Evolutionary conservation across 1,140 invertebrate species (phyloP), one percentile per base, ranked within the genome.

Genomic region (Reticulitermes speratus): DNA sequence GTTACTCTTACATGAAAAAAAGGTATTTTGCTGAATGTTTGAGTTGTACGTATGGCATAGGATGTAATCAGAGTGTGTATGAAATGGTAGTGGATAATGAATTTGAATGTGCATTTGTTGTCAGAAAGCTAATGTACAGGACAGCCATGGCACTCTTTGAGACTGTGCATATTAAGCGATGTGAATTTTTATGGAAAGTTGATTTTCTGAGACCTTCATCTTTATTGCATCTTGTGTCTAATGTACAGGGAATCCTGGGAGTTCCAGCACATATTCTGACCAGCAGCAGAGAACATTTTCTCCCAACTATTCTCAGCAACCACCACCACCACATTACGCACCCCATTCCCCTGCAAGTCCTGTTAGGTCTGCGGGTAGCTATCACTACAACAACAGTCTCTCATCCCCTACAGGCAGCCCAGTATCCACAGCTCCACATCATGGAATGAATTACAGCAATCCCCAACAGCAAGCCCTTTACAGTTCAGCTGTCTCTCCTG

Each of bases 371-470:
- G 65, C 25, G 7, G n/a, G 65, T 75, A 75, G 65, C 65, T 75
- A 75, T 75, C 65, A 75, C 65, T 75, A 75, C 65, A 75, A 9
- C n/a, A 75, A 30, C n/a, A 0, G n/a, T 75, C 65, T 75, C 25
- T 75, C 65, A n/a, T 75, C 65, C n/a, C 65, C 65, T n/a, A 11
- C 65, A 11, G 65, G 7, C 14, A 14, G 65, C 65, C 65, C 25
- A 30, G 65, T 75, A 25, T 30, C 65, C 0, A 65, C 82, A 30
- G 19, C 83, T 44, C 30, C 9, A 85, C 84, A 69, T 25, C 86
- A 85, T 84, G 86, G 82, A 84, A 87, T 87, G 86, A 87, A 65
- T 87, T 87, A 87, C 84, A 69, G 69, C 32, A 84, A 84, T 44
- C 82, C 86, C 19, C 65, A 75, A 16, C 65, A 75, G 65, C 86